A percentile compares a stretch with the other conserved stretches of the same genome.
These are phyloP conservation scores for Alligator sinensis DNA, from an alignment of 2,113 vertebrate genomes.

Conservation along the genomic window DNA sequence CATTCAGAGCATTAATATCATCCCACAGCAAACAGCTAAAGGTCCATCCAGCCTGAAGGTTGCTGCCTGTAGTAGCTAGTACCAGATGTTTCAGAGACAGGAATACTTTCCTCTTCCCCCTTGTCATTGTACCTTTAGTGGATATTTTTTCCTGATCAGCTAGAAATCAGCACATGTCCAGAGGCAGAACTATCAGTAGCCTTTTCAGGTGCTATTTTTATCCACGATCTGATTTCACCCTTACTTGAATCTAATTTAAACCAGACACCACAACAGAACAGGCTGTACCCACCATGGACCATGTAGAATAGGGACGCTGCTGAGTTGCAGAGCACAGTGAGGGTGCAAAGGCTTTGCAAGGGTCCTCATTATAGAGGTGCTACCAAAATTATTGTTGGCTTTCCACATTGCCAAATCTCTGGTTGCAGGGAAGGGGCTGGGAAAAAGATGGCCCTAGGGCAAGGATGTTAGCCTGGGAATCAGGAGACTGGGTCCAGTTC, in stretches of 20 bases:
- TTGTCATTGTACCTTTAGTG: constrained; percentile 45
- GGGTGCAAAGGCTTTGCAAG: neutral
- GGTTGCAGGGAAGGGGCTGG: neutral
- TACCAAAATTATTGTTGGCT: neutral
- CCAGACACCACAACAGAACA: constrained; percentile 22
- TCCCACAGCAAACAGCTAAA: neutral
- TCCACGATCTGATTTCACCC: neutral
- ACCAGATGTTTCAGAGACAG: constrained; percentile 22
- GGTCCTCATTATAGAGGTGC: neutral
- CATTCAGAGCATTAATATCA: neutral
- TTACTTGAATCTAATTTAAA: constrained; percentile 26
- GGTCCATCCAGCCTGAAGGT: constrained; percentile 1
- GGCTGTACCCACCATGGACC: neutral
- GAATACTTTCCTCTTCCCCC: neutral
- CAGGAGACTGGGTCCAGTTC: neutral
- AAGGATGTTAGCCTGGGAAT: neutral
- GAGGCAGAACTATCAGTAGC: constrained; percentile 33
- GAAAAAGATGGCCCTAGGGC: neutral
- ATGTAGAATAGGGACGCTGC: neutral
- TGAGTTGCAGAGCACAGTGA: neutral
- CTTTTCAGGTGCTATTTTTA: constrained; percentile 54
- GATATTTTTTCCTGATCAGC: constrained; percentile 11
- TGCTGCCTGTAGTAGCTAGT: neutral
- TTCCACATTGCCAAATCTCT: neutral
- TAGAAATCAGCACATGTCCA: constrained; percentile 9